Conservation (phyloP, 2,113 vertebrate species). For the Pleuronectes platessa region DNA sequence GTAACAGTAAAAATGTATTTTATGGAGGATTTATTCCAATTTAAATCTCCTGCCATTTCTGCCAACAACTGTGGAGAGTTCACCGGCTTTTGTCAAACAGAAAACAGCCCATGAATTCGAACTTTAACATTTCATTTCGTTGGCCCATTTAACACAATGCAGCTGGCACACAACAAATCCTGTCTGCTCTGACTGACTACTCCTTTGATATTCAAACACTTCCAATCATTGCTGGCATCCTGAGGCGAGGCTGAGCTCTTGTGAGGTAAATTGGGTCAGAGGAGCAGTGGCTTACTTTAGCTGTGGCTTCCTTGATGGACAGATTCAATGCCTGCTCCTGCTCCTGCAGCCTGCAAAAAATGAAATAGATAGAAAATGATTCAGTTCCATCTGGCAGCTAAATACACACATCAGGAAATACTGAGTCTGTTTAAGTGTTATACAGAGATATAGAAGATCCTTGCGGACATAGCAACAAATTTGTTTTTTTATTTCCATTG, state of each 20-base stretch:
- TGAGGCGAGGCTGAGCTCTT: conserved; percentile 8
- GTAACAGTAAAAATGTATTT: neutral
- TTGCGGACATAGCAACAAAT: too few relatives aligned
- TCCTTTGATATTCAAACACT: conserved; percentile 47
- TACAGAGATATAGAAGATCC: neutral
- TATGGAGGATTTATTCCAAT: conserved; percentile 14
- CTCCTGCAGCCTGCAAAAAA: conserved; percentile 86
- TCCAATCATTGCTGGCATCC: conserved; percentile 26
- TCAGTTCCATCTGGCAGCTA: neutral
- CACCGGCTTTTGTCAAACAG: conserved; percentile 38
- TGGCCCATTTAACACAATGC: conserved; percentile 39
- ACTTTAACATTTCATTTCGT: conserved; percentile 27
- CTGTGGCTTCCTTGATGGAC: conserved; percentile 87
- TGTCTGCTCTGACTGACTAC: conserved; percentile 41
- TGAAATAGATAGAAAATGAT: conserved; percentile 24
- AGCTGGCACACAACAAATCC: conserved; percentile 11
- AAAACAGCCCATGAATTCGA: conserved; percentile 36
- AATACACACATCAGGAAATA: too few relatives aligned
- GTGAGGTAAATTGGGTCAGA: conserved; percentile 15
- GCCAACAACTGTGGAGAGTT: conserved; percentile 6
- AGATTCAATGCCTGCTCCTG: conserved; percentile 82
- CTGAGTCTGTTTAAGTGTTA: neutral
- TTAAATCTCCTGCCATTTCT: conserved; percentile 12
- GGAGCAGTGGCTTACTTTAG: conserved; percentile 85
- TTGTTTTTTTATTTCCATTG: too few relatives aligned